A percentile compares a stretch with the other conserved stretches of the same genome.
These are phyloP conservation scores for Zoroaster sp. DNA, from an alignment of 53 echinoderm and acorn worm genomes.

Conservation along the genomic window DNA sequence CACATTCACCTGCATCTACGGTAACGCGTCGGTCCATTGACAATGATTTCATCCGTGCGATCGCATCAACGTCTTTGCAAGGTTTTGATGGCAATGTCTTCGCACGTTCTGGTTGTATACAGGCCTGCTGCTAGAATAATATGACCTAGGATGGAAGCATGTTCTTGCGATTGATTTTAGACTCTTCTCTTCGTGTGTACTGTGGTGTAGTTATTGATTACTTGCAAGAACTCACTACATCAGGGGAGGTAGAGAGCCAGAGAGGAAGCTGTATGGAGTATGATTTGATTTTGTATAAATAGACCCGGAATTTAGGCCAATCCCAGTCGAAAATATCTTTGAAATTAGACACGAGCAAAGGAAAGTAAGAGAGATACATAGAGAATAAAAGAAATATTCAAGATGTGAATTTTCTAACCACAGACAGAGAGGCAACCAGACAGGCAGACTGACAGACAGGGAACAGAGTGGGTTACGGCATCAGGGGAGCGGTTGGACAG, in stretches of 20 bases:
- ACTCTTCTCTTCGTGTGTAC: constrained; percentile 17
- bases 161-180: constrained; percentile 44
- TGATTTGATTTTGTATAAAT: constrained; percentile 17
- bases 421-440: not conserved
- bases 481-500: no score
- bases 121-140: constrained; percentile 50
- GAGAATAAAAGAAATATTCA: not conserved
- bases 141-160: constrained; percentile 40
- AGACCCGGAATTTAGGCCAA: not conserved
- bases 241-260: not conserved
- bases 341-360: not conserved
- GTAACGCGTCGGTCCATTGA: not conserved
- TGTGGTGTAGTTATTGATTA: constrained; percentile 41
- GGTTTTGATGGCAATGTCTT: constrained; percentile 6
- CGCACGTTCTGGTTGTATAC: constrained; percentile 38
- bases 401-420: not conserved
- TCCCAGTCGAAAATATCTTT: not conserved
- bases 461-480: no score
- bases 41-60: constrained; percentile 48
- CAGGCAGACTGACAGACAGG: not conserved
- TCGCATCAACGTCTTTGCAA: constrained; percentile 16
- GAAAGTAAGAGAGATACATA: not conserved
- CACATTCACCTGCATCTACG: not conserved
- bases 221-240: not conserved
- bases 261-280: not conserved